phyloP scores from a whole-genome alignment of 53 echinoderm and acorn worm species.

The Luidia sarsii region DNA sequence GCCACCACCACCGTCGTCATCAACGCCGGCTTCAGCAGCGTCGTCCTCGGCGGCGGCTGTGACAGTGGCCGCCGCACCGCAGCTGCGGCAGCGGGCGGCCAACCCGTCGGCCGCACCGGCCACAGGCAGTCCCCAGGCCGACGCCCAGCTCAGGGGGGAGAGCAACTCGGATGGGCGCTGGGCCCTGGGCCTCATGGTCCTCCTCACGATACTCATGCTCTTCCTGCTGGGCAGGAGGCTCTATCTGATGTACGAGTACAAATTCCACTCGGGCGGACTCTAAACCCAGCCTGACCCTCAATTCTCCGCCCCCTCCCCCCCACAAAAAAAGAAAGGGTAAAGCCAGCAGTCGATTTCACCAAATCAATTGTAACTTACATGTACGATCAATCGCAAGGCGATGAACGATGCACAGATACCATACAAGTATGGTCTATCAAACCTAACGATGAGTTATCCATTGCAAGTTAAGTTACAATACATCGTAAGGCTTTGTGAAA shows the following conservation, averaged over 20 bases:
- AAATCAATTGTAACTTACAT: too few relatives aligned
- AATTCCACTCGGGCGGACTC: slow-evolving; percentile 67
- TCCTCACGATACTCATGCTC: slow-evolving; percentile 72
- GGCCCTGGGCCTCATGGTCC: slow-evolving; percentile 60
- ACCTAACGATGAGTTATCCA: too few relatives aligned
- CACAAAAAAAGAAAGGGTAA: too few relatives aligned
- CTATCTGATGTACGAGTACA: slow-evolving; percentile 82
- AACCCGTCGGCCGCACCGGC: slow-evolving; percentile 26
- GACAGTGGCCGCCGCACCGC: not conserved
- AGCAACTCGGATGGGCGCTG: slow-evolving; percentile 40
- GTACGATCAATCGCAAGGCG: too few relatives aligned
- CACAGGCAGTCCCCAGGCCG: slow-evolving; percentile 30
- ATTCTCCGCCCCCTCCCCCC: too few relatives aligned
- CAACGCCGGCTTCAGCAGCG: slow-evolving; percentile 6
- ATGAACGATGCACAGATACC: too few relatives aligned
- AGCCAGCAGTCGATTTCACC: too few relatives aligned
- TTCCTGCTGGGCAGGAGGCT: slow-evolving; percentile 71
- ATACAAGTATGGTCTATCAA: too few relatives aligned
- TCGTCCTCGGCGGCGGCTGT: slow-evolving; percentile 23
- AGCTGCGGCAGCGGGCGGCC: slow-evolving; percentile 19
- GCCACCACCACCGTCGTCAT: slow-evolving; percentile 33
- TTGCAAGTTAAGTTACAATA: too few relatives aligned
- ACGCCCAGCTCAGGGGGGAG: not conserved
- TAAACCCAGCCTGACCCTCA: too few relatives aligned
- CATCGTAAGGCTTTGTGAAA: too few relatives aligned